Evolutionary conservation across 2,113 vertebrate species (phyloP).

Genomic region (Rattus norvegicus): DNA sequence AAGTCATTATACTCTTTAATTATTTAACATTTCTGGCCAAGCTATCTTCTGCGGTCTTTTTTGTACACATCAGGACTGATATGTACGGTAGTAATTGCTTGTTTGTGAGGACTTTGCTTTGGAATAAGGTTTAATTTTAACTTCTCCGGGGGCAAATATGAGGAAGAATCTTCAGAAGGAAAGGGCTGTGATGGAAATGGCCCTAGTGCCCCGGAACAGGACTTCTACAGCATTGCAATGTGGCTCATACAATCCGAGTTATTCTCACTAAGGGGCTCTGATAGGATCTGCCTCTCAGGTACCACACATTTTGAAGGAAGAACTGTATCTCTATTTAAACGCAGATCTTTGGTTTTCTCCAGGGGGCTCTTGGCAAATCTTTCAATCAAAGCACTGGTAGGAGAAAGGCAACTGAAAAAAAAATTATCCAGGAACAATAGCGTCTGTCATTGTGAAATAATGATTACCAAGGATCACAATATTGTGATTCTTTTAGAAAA

Average conservation of each 20-base stretch:
- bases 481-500: slow-evolving; percentile 73
- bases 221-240: slow-evolving; percentile 76
- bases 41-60: slow-evolving; percentile 82
- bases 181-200: slow-evolving; percentile 79
- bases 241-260: slow-evolving; percentile 83
- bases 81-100: slow-evolving; percentile 76
- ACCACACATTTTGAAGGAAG: slow-evolving; percentile 86
- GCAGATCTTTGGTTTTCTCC: slow-evolving; percentile 88
- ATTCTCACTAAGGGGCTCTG: slow-evolving; percentile 84
- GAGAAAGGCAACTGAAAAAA: slow-evolving; percentile 86
- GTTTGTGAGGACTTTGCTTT: slow-evolving; percentile 73
- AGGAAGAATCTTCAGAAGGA: slow-evolving; percentile 57
- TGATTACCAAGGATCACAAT: slow-evolving; percentile 82
- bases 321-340: slow-evolving; percentile 88
- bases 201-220: slow-evolving; percentile 60
- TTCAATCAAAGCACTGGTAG: slow-evolving; percentile 83
- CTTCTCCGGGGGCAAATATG: slow-evolving; percentile 80
- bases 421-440: slow-evolving; percentile 84
- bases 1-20: slow-evolving; percentile 88
- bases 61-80: slow-evolving; percentile 80
- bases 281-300: slow-evolving; percentile 87
- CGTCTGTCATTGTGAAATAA: slow-evolving; percentile 83
- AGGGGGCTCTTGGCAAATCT: slow-evolving; percentile 87
- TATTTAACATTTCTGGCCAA: slow-evolving; percentile 87
- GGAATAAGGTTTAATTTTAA: slow-evolving; percentile 81